These are phyloP conservation scores for Hucho hucho DNA, from an alignment of 2,113 vertebrate genomes.

Conservation along the genomic window DNA sequence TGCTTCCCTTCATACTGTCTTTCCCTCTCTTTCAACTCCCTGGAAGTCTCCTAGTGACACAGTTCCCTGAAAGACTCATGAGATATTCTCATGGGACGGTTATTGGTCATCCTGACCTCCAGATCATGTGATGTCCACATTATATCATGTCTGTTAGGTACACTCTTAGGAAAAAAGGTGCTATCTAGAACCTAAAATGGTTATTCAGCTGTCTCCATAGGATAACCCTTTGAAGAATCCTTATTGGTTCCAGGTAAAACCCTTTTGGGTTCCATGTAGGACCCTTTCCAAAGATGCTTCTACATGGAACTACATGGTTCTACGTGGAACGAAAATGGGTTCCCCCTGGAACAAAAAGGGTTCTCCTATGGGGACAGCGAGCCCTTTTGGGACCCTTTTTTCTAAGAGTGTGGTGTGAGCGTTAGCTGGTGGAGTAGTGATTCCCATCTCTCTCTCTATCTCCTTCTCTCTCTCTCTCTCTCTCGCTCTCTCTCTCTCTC, in stretches of 20 bases:
- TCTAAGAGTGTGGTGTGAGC: background rate
- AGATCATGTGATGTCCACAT: background rate
- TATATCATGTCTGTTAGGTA: background rate
- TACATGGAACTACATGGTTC: too few relatives aligned
- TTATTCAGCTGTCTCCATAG: too few relatives aligned
- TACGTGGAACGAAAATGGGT: too few relatives aligned
- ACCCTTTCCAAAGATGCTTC: too few relatives aligned
- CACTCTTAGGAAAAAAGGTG: background rate
- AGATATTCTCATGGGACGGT: constrained; percentile 26
- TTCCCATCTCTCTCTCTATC: background rate
- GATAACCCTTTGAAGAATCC: too few relatives aligned
- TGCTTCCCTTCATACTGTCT: constrained; percentile 45
- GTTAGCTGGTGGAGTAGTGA: background rate
- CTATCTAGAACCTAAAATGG: too few relatives aligned
- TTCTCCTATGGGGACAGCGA: too few relatives aligned
- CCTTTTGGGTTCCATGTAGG: too few relatives aligned
- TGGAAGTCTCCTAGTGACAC: constrained; percentile 43
- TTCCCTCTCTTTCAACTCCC: constrained; percentile 38
- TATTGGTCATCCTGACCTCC: background rate
- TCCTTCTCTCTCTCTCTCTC: background rate
- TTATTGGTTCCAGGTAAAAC: too few relatives aligned
- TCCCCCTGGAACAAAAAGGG: too few relatives aligned
- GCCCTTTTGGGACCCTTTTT: too few relatives aligned
- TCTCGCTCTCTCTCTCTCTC: constrained; percentile 19
- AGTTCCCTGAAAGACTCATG: constrained; percentile 29